phyloP scores from a whole-genome alignment of 23 tunicate species.

The Oikopleura albicans region DNA sequence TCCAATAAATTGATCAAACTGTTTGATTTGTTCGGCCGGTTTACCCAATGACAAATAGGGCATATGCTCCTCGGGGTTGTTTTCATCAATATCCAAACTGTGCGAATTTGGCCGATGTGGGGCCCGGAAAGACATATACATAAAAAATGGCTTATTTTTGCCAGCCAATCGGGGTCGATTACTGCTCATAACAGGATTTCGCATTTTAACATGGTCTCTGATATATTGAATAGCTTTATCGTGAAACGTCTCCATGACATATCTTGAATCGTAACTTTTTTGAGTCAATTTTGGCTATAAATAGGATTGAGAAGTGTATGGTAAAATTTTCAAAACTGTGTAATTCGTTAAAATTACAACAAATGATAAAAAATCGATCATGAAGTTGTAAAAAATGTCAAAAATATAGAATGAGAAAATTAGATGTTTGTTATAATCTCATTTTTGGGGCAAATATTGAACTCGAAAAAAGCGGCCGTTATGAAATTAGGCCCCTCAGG shows the following conservation, averaged over 20 bases:
- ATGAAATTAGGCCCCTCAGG: too few species aligned
- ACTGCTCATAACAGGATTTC: background rate
- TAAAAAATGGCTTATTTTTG: background rate
- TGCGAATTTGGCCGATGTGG: conserved; percentile 14
- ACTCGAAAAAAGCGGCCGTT: too few species aligned
- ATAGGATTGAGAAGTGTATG: too few species aligned
- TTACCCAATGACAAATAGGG: background rate
- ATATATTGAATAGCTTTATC: background rate
- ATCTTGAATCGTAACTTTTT: background rate
- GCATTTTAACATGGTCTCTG: background rate
- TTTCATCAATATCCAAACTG: background rate
- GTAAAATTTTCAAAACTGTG: too few species aligned
- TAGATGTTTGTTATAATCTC: too few species aligned
- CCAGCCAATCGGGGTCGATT: background rate
- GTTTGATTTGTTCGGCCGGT: background rate
- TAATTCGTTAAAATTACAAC: too few species aligned
- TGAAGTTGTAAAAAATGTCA: too few species aligned
- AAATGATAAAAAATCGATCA: too few species aligned
- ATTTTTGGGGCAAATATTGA: too few species aligned
- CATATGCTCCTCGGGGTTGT: background rate
- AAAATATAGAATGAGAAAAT: too few species aligned
- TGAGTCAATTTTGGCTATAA: background rate
- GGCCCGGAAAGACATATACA: background rate
- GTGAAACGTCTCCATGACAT: background rate
- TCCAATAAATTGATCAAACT: background rate